These are phyloP conservation scores for Caranx ignobilis DNA, from an alignment of 2,113 vertebrate genomes.

Conservation along the genomic window DNA sequence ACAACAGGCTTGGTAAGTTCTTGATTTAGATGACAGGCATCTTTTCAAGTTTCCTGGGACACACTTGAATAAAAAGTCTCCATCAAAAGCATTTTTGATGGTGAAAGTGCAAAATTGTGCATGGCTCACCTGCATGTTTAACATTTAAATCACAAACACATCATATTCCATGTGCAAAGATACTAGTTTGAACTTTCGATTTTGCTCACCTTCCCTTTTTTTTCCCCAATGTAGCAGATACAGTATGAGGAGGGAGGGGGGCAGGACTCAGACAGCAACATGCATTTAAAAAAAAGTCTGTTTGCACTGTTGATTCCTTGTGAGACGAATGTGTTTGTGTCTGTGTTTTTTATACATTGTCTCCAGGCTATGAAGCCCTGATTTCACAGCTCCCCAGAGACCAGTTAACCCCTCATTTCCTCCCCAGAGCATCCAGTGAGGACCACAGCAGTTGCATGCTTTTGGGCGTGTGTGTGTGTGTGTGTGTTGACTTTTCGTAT, in stretches of 20 bases:
- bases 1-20: not conserved
- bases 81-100: no score
- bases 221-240: no score
- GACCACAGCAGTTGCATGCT: constrained; percentile 48
- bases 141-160: not conserved
- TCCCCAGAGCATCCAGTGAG: constrained; percentile 58
- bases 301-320: constrained; percentile 45
- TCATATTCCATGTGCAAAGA: not conserved
- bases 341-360: constrained; percentile 49
- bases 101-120: not conserved
- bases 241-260: no score
- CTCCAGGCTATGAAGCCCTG: constrained; percentile 59
- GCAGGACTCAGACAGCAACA: not conserved
- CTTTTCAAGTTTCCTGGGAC: not conserved
- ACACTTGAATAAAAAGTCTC: not conserved
- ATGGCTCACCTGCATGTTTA: not conserved
- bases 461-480: constrained; percentile 1
- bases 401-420: constrained; percentile 77
- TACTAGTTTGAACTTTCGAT: not conserved
- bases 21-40: not conserved
- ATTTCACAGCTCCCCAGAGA: constrained; percentile 64
- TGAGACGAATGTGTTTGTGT: constrained; percentile 55
- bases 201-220: not conserved
- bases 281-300: constrained; percentile 38
- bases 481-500: constrained; percentile 25